These are phyloP conservation scores for Eudasyphora cyanicolor DNA, from an alignment of 2,888 invertebrate species.

Conservation along the genomic window DNA sequence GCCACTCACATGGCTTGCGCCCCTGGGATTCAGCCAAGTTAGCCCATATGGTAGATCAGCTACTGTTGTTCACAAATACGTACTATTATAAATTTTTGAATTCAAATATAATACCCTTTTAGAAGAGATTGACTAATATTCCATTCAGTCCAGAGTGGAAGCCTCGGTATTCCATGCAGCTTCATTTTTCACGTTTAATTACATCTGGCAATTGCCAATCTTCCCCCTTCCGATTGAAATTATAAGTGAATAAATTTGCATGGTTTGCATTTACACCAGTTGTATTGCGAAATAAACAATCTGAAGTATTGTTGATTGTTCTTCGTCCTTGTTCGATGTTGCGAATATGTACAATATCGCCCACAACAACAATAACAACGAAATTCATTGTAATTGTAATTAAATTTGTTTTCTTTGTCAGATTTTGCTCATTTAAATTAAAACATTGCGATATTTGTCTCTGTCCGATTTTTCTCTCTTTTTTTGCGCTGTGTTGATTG, in stretches of 20 bases:
- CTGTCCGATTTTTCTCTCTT: not conserved
- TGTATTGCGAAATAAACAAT: not conserved
- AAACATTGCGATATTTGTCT: slow-evolving; percentile 23
- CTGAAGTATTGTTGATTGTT: slow-evolving; percentile 18
- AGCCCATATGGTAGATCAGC: too few species aligned
- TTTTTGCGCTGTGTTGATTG: not conserved
- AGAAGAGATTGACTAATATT: too few species aligned
- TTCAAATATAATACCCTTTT: too few species aligned
- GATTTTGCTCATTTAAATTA: slow-evolving; percentile 49
- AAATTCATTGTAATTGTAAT: slow-evolving; percentile 40
- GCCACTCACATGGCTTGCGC: too few species aligned
- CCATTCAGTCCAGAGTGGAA: too few species aligned
- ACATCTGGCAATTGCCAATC: not conserved
- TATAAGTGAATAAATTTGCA: not conserved
- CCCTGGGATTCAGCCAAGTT: too few species aligned
- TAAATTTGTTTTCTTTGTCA: slow-evolving; percentile 51
- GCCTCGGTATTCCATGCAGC: too few species aligned
- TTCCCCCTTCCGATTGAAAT: not conserved
- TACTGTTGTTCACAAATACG: too few species aligned
- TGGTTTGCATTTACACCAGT: not conserved
- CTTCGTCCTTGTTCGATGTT: not conserved
- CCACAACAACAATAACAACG: not conserved
- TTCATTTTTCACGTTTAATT: too few species aligned
- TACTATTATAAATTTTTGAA: too few species aligned
- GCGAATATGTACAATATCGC: too few species aligned